Evolutionary conservation across 2,797 vertebrate genomes (phyloP).

Genomic region (Enteromius radiatus): DNA sequence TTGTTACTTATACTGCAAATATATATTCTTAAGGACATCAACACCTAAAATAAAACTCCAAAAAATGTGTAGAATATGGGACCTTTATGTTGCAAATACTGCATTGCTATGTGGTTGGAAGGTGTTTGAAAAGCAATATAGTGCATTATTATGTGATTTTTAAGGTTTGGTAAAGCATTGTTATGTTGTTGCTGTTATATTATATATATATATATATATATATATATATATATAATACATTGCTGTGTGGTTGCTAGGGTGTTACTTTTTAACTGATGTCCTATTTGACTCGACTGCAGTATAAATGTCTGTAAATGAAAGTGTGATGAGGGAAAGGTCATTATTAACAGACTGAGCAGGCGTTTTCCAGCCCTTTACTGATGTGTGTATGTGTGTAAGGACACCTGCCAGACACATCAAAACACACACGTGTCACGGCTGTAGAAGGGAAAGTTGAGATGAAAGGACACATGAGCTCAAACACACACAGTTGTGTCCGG

Average conservation of each 20-base stretch:
- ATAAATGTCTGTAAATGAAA: conserved; percentile 30
- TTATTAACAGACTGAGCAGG: not conserved
- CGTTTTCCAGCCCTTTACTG: not conserved
- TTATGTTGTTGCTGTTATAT: not conserved
- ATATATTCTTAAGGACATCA: too few relatives aligned
- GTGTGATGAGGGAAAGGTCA: conserved; percentile 27
- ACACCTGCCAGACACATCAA: conserved; percentile 20
- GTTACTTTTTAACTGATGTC: not conserved
- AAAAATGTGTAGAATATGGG: too few relatives aligned
- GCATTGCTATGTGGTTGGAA: not conserved
- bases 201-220: not conserved
- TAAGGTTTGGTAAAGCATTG: too few relatives aligned
- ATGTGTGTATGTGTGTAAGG: not conserved
- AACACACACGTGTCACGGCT: conserved; percentile 23
- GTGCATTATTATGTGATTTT: too few relatives aligned
- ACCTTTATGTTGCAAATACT: too few relatives aligned
- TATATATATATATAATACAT: not conserved
- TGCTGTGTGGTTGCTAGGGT: not conserved
- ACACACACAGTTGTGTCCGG: conserved; percentile 21
- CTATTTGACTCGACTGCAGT: not conserved
- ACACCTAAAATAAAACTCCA: too few relatives aligned
- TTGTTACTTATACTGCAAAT: too few relatives aligned
- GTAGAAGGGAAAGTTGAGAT: conserved; percentile 18
- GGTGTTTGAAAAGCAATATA: too few relatives aligned
- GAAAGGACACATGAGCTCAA: conserved; percentile 8